A percentile compares a stretch with the other conserved stretches of the same genome.
phyloP scores from a whole-genome alignment of 1,140 invertebrate species.

The Drosophila insularis region DNA sequence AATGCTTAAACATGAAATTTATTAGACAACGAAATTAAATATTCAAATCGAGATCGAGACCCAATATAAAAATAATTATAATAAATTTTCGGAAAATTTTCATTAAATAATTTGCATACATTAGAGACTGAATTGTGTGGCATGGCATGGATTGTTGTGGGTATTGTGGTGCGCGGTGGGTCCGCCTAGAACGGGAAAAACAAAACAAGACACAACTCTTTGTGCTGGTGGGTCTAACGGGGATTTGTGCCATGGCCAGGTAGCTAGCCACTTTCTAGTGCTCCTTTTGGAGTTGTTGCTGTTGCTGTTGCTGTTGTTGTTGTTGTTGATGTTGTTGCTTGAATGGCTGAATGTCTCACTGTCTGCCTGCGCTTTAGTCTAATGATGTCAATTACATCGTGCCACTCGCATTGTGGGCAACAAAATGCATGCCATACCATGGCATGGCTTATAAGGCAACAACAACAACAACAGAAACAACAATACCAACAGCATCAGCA shows the following conservation, averaged over 20 bases:
- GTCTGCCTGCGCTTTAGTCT: conserved; percentile 71
- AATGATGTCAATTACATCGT: conserved; percentile 79
- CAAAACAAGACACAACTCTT: neutral
- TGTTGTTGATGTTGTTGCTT: neutral
- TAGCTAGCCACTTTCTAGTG: conserved; percentile 67
- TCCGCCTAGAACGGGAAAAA: conserved; percentile 27
- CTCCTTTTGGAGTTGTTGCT: conserved; percentile 45
- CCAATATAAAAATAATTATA: conserved; percentile 51
- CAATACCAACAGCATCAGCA: conserved; percentile 28
- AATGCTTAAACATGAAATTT: conserved; percentile 75
- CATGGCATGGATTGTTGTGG: conserved; percentile 4
- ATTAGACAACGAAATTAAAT: conserved; percentile 62
- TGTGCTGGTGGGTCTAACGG: conserved; percentile 42
- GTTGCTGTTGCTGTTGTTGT: conserved; percentile 6
- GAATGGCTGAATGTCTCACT: conserved; percentile 4
- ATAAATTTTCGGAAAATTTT: conserved; percentile 46
- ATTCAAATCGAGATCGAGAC: conserved; percentile 40
- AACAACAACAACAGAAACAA: conserved; percentile 56
- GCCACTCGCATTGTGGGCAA: conserved; percentile 74
- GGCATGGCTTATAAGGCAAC: conserved; percentile 69
- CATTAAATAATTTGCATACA: conserved; percentile 62
- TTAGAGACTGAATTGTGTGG: conserved; percentile 26
- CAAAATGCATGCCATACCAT: conserved; percentile 60
- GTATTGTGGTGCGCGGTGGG: conserved; percentile 31
- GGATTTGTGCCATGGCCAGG: conserved; percentile 24